phyloP scores from a whole-genome alignment of 1,140 invertebrate species.

The Heliconius congener region DNA sequence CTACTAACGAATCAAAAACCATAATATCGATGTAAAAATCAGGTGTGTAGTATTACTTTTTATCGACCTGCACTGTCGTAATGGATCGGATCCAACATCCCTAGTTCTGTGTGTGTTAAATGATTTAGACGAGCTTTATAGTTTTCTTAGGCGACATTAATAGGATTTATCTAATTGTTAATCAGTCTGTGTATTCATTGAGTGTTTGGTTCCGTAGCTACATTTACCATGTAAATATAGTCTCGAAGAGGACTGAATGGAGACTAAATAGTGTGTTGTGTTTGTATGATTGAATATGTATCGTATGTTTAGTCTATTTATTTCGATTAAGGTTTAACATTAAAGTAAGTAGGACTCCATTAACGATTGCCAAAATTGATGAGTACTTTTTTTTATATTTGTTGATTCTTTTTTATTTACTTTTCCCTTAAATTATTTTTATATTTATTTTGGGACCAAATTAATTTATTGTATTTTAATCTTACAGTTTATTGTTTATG shows the following conservation, averaged over 20 bases:
- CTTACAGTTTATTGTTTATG: constrained; percentile 71
- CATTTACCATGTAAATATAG: constrained; percentile 67
- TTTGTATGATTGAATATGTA: constrained; percentile 63
- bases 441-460: constrained; percentile 81
- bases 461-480: constrained; percentile 75
- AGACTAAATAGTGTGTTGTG: constrained; percentile 55
- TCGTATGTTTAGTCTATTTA: constrained; percentile 71
- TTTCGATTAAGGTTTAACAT: constrained; percentile 72
- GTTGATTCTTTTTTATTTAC: constrained; percentile 72
- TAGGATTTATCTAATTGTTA: constrained; percentile 65
- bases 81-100: no score
- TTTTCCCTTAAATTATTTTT: constrained; percentile 75
- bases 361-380: constrained; percentile 79
- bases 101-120: constrained; percentile 58
- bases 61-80: no score
- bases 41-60: no score
- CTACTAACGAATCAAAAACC: background rate
- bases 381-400: constrained; percentile 71
- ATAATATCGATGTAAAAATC: constrained; percentile 23
- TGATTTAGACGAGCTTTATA: constrained; percentile 58
- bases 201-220: constrained; percentile 63
- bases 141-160: constrained; percentile 57
- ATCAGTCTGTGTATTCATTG: constrained; percentile 59
- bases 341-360: constrained; percentile 73
- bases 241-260: constrained; percentile 56